Percentiles rank a stretch among this genome's conserved stretches.
Conservation (phyloP, 2,797 vertebrate species). For the Lindbergichthys nudifrons region DNA sequence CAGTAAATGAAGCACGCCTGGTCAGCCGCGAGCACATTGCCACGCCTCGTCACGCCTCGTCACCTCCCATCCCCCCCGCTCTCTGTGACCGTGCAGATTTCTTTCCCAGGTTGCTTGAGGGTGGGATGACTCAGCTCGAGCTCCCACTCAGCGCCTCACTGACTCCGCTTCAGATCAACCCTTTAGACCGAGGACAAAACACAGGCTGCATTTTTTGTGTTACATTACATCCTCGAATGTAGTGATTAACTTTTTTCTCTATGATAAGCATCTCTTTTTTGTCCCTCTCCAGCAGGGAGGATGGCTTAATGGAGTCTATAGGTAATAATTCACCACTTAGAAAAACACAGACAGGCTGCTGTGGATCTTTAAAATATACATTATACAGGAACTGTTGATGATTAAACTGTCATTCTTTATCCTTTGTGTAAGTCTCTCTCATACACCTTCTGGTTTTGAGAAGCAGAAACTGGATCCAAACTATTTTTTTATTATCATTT, state of each 20-base stretch:
- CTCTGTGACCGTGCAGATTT: conserved; percentile 57
- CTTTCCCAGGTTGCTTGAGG: conserved; percentile 58
- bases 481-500: neutral
- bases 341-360: conserved; percentile 6
- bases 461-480: conserved; percentile 3
- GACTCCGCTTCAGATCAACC: conserved; percentile 54
- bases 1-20: conserved; percentile 56
- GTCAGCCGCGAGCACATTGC: conserved; percentile 44
- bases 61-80: conserved; percentile 49
- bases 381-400: conserved; percentile 2
- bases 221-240: conserved; percentile 13
- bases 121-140: conserved; percentile 66
- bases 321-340: conserved; percentile 10
- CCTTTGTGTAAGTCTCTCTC: neutral
- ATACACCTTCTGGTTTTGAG: neutral
- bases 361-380: neutral
- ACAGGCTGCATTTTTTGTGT: conserved; percentile 27
- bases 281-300: neutral
- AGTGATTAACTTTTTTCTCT: conserved; percentile 11
- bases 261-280: neutral
- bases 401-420: neutral
- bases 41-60: conserved; percentile 50
- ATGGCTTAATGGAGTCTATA: neutral
- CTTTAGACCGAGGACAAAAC: conserved; percentile 39
- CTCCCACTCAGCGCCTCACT: conserved; percentile 42